phyloP scores from a whole-genome alignment of 2,888 invertebrate genomes.

The Yponomeuta malinellus region DNA sequence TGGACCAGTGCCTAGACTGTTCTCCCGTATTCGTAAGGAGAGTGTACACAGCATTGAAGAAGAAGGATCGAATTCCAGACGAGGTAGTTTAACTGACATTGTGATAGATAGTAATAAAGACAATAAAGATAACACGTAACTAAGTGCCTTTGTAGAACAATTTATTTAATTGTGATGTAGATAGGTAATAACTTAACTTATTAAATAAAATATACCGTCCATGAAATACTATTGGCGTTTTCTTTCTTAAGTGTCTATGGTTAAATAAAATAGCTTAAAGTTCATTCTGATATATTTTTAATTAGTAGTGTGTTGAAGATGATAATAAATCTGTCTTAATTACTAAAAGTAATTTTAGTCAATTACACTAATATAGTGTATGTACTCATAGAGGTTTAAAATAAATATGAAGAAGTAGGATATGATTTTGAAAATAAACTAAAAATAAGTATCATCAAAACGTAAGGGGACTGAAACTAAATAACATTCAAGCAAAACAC shows the following conservation, averaged over 20 bases:
- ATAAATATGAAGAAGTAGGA: constrained; percentile 26
- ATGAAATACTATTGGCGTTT: constrained; percentile 28
- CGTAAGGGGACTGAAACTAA: constrained; percentile 12
- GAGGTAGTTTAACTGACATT: constrained; percentile 66
- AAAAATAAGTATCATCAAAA: neutral
- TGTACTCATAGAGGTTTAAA: constrained; percentile 41
- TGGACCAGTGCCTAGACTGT: constrained; percentile 63
- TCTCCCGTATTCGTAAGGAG: constrained; percentile 60
- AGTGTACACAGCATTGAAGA: constrained; percentile 42
- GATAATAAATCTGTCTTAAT: constrained; percentile 25
- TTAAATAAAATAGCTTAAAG: constrained; percentile 19
- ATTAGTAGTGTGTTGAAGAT: constrained; percentile 40
- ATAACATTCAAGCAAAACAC: constrained; percentile 20
- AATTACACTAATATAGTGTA: constrained; percentile 74
- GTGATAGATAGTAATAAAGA: constrained; percentile 69
- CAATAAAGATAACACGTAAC: constrained; percentile 66
- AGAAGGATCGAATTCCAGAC: constrained; percentile 45
- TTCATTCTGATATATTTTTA: constrained; percentile 44
- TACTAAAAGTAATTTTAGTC: constrained; percentile 38
- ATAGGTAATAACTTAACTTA: neutral
- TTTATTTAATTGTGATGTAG: constrained; percentile 22
- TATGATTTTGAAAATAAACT: neutral
- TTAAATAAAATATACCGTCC: constrained; percentile 11
- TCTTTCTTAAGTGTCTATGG: neutral
- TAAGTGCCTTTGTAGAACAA: constrained; percentile 48